Base-by-base conservation (phyloP, 2,113 vertebrate genomes). In the Polypterus senegalus region DNA sequence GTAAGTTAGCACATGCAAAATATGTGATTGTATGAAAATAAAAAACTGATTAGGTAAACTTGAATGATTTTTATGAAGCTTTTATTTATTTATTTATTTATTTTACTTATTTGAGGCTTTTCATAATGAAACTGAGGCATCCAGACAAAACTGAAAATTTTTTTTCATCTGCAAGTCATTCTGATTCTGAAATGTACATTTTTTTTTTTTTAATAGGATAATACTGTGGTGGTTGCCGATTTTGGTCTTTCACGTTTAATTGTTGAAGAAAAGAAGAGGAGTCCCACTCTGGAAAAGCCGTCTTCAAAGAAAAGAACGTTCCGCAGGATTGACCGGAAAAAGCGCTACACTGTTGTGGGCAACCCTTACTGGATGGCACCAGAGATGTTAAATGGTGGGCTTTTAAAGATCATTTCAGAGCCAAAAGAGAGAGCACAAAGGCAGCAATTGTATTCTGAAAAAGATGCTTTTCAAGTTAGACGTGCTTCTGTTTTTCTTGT, bases 301-400 rank as follows among this genome's bases (percentile, higher is more conserved):
- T 71, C 83, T 4, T 82, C 76, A 63, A 97, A 96, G 84, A 97
- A 92, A 65, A 84, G 94, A 4, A 80, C 84, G 7, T 84, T 93
- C 47, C 83, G 89, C 63, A 92, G 93, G 57, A 83, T 81, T 0
- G 92, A 95, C 80, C 82, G 95, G 56, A 94, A 91, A 61, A 98
- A 98, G 71, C 86, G 95, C 66, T 97, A 98, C 75, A 98, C 95
- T 0, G 94, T 98, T 45, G 94, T 98, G 27, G 95, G 94, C 66
- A 98, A 96, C 79, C 95, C 95, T 0, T 98, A 97, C 75, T 98
- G 95, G 95, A 98, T 98, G 95, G 95, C 94, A 43, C 95, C 95
- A 0, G 95, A 98, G 81, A 98, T 98, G 95, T 81, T 98, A 0
- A 94, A 97, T 5, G 95, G 94, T 98, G 68, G 88, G 89, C 49